These are phyloP conservation scores for Drosophila rubida DNA, from an alignment of 2,888 invertebrate genomes.

Conservation along the genomic window DNA sequence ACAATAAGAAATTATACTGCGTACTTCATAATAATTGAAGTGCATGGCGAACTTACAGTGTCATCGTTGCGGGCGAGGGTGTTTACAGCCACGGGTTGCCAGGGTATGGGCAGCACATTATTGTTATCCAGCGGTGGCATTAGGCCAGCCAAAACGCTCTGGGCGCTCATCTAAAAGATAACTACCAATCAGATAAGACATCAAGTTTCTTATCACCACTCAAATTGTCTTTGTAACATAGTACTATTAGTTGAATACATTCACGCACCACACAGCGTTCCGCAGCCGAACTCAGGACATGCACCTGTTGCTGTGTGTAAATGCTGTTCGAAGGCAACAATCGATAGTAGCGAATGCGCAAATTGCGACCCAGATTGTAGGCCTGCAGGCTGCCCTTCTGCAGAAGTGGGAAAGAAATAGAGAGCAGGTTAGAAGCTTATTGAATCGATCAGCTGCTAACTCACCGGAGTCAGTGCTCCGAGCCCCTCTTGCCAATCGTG, in stretches of 20 bases:
- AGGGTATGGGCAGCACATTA: slow-evolving; percentile 86
- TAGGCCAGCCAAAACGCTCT: slow-evolving; percentile 90
- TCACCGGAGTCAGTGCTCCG: slow-evolving; percentile 89
- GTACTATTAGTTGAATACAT: slow-evolving; percentile 14
- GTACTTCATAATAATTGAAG: not conserved
- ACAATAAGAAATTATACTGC: too few species aligned
- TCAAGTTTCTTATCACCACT: slow-evolving; percentile 50
- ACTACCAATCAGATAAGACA: slow-evolving; percentile 75
- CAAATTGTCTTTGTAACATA: slow-evolving; percentile 1
- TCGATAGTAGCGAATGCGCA: slow-evolving; percentile 89
- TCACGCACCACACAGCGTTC: slow-evolving; percentile 88
- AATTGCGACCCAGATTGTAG: slow-evolving; percentile 90
- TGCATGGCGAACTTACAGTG: slow-evolving; percentile 86
- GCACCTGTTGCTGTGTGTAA: slow-evolving; percentile 88
- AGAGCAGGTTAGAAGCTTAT: slow-evolving; percentile 2
- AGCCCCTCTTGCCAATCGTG: slow-evolving; percentile 93
- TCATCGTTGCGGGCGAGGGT: slow-evolving; percentile 89
- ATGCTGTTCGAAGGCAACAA: slow-evolving; percentile 87
- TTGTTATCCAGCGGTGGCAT: slow-evolving; percentile 84
- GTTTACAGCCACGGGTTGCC: slow-evolving; percentile 96
- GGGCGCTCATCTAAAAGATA: slow-evolving; percentile 91
- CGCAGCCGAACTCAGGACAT: slow-evolving; percentile 90
- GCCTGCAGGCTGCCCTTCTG: slow-evolving; percentile 92
- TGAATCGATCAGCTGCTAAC: slow-evolving; percentile 12
- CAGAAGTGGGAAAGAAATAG: slow-evolving; percentile 29